Base-by-base conservation (phyloP, 2,888 invertebrate genomes). In the Acanthosepion pharaonis region DNA sequence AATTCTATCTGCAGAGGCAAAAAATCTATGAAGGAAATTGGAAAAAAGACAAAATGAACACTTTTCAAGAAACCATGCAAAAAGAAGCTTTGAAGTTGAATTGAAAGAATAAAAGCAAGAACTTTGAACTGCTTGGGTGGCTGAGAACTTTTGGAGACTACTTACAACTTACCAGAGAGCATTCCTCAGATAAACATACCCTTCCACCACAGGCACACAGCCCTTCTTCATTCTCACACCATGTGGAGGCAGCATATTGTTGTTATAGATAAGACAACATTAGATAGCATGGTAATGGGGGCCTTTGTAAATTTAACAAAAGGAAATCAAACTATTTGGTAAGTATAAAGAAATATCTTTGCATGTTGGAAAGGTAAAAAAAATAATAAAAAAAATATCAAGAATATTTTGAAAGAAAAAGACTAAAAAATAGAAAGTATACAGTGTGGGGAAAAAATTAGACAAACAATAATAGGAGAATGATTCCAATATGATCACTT, bases 81-180 rank as follows among this genome's bases (percentile, higher is more conserved):
- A n/a, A 78, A n/a, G n/a, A 78, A 78, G 78, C 78, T 78, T 78
- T n/a, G n/a, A 78, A 78, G 9, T 78, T 78, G 78, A 78, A 78
- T 78, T 55, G 55, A 55, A 55, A 78, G n/a, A n/a, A n/a, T n/a
- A 78, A 78, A 78, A 78, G n/a, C 28, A 28, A 78, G 78, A n/a
- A 78, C 78, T 78, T 78, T 78, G 78, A 78, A 78, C 78, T 78
- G 78, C n/a, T 78, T 78, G 28, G 78, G 28, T 78, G 78, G 78
- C 78, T 78, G n/a, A 78, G 28, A 78, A 78, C 78, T 78, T 78
- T 78, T 78, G 78, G 78, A 78, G 78, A n/a, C 78, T 78, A 78
- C 78, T 78, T 78, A 78, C 78, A 78, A 78, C 78, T 78, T 78
- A 78, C 78, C 78, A 78, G 78, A 78, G 78, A 78, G 78, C 78